Base-by-base conservation (phyloP, 2,797 vertebrate genomes). In the Hemibagrus guttatus region DNA sequence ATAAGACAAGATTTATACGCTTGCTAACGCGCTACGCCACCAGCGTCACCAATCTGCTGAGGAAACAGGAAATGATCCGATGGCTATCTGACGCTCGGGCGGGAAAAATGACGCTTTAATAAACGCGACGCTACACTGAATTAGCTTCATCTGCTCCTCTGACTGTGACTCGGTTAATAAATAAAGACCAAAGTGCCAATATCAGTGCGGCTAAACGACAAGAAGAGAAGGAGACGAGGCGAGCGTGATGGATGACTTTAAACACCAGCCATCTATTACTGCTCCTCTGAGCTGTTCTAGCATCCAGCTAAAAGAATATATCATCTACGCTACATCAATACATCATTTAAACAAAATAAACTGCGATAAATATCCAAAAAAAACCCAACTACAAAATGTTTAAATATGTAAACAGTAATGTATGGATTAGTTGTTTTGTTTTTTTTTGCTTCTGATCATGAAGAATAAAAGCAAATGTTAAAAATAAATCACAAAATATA, bases 101-200 rank as follows among this genome's bases (percentile, higher is more conserved):
- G 87, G 69, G 92, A 93, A 93, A 91, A 93, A 93, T 94, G 94
- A 95, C 95, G 92, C 93, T 92, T 95, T 96, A 96, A 96, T 96
- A 96, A 71, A 87, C 26, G 11, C 19, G 39, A 52, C 26, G 64
- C 19, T 84, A 52, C 75, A 54, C 64, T 6, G 23, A 84, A 72
- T 87, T 72, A 85, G 28, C 75, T 56, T 72, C 42, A 74, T 74
- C 86, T 56, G 56, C 83, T 81, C 7, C 54, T 26, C 59, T 42
- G 46, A 46, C 28, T 39, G 54, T 17, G 74, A 84, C 23, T 72
- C 26, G 56, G 58, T 80, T 81, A 87, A 75, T 81, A 81, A 58
- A 68, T 54, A 75, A 56, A 49, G 58, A 39, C 23, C 63, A 35
- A 28, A 54, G 71, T 75, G 82, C 23, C 56, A 17, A 46, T 84